A percentile compares a stretch with the other conserved stretches of the same genome.
These are phyloP conservation scores for Anhinga anhinga DNA, from an alignment of 2,113 vertebrate species.

Conservation along the genomic window DNA sequence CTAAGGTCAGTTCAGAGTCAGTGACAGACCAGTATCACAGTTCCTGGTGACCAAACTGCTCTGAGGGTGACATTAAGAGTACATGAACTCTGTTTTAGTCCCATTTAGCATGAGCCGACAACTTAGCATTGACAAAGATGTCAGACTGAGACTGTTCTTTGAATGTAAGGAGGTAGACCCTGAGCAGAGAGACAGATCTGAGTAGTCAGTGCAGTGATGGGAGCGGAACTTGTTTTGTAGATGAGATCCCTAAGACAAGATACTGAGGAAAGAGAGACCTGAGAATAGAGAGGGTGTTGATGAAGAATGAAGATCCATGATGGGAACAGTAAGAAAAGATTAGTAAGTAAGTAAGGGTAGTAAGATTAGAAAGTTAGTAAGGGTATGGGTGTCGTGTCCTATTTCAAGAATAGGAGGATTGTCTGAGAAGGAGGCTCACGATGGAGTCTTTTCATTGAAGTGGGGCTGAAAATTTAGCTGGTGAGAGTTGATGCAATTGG, in stretches of 20 bases:
- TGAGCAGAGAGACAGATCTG: neutral
- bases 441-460: neutral
- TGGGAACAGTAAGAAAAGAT: neutral
- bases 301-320: neutral
- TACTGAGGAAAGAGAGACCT: neutral
- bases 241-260: neutral
- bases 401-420: neutral
- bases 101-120: neutral
- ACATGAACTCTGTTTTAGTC: neutral
- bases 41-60: neutral
- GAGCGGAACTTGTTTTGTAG: neutral
- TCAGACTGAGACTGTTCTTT: neutral
- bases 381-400: neutral
- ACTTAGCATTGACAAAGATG: neutral
- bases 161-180: neutral
- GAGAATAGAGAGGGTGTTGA: neutral
- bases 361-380: neutral
- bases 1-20: neutral
- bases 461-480: neutral
- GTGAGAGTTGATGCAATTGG: neutral
- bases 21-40: neutral
- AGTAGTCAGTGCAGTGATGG: neutral
- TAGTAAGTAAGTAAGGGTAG: neutral
- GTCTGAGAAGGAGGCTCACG: neutral
- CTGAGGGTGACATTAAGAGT: neutral